Conservation (phyloP, 2,888 invertebrate species). For the Thymelicus acteon region DNA sequence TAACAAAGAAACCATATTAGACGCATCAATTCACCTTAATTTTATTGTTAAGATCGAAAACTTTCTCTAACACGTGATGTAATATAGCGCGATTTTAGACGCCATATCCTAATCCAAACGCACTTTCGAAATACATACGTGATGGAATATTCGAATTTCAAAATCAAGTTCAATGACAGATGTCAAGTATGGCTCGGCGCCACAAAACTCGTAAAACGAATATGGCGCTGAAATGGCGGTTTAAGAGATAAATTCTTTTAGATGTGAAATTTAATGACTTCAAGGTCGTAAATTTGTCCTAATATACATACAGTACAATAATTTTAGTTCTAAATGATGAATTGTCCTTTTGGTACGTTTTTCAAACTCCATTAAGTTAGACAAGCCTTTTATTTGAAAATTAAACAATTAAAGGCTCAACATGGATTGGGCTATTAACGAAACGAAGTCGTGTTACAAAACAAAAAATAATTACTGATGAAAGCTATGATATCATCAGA, state of each 20-base stretch:
- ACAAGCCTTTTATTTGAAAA: too few relatives aligned
- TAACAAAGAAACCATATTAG: constrained; percentile 56
- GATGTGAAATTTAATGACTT: background rate
- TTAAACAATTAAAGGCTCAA: too few relatives aligned
- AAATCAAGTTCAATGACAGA: constrained; percentile 69
- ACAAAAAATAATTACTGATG: background rate
- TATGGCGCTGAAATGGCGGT: background rate
- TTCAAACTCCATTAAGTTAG: too few relatives aligned
- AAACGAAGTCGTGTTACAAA: background rate
- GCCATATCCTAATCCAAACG: constrained; percentile 15
- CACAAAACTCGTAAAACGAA: constrained; percentile 8
- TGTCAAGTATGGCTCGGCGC: constrained; percentile 40
- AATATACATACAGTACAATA: background rate
- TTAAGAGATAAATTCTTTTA: background rate
- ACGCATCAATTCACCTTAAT: constrained; percentile 60
- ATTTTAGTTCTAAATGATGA: background rate
- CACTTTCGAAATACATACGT: constrained; percentile 42
- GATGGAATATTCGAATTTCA: constrained; percentile 46
- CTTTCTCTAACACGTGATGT: constrained; percentile 34
- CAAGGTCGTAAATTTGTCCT: background rate
- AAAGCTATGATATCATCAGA: background rate
- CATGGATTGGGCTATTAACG: too few relatives aligned
- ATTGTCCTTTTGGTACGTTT: background rate
- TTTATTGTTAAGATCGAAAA: constrained; percentile 45
- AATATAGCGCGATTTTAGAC: constrained; percentile 41